Percentiles rank a stretch among this genome's conserved stretches.
Evolutionary conservation across 2,888 invertebrate species (phyloP).

Genomic region (Eugnorisma glareosa): DNA sequence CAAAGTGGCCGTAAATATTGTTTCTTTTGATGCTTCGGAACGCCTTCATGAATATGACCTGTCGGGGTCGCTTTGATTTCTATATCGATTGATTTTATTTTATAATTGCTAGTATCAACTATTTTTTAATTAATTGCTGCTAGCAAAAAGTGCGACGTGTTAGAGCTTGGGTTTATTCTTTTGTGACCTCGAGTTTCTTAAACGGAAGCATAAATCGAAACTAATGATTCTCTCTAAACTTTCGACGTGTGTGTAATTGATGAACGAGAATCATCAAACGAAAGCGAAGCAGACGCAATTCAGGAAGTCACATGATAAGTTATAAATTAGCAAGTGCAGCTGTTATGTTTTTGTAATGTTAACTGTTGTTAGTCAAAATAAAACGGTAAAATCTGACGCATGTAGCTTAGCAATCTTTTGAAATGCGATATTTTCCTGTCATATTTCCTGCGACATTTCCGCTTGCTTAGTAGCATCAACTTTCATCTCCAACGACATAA

Average conservation of each 20-base stretch:
- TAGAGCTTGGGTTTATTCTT: conserved; percentile 13
- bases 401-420: conserved; percentile 30
- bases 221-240: conserved; percentile 22
- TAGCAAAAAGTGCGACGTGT: conserved; percentile 42
- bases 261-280: conserved; percentile 19
- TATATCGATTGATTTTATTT: conserved; percentile 46
- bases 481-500: conserved; percentile 38
- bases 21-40: conserved; percentile 39
- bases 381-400: not conserved
- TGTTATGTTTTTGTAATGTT: conserved; percentile 5
- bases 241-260: conserved; percentile 19
- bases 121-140: conserved; percentile 31
- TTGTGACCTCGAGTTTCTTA: conserved; percentile 14
- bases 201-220: conserved; percentile 34
- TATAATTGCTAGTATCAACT: conserved; percentile 16
- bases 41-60: conserved; percentile 49
- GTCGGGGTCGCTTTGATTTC: conserved; percentile 26
- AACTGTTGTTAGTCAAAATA: conserved; percentile 31
- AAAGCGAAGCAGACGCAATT: conserved; percentile 29
- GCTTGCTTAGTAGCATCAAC: conserved; percentile 22
- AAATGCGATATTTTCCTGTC: conserved; percentile 19
- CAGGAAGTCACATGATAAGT: conserved; percentile 34
- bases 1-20: conserved; percentile 49
- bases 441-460: conserved; percentile 17
- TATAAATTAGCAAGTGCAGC: not conserved